Conservation (phyloP, 2,888 invertebrate species). For the Platynereis dumerilii region DNA sequence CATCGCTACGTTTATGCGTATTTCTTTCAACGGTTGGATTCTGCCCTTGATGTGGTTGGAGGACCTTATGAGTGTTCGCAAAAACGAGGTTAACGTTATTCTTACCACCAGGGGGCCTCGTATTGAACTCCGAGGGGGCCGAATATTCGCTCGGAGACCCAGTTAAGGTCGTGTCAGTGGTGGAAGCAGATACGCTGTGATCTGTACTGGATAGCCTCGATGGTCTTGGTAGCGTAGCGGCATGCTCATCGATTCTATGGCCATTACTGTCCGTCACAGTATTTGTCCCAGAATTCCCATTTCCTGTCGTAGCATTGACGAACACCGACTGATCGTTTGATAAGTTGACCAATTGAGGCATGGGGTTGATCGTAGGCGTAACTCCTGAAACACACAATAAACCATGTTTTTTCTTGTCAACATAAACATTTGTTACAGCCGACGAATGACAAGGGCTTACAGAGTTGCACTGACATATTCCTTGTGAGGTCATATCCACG, state of each 20-base stretch:
- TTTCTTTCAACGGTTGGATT: constrained; percentile 84
- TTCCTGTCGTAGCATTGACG: not conserved
- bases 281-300: not conserved
- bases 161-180: constrained; percentile 70
- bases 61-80: constrained; percentile 46
- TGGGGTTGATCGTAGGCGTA: constrained; percentile 17
- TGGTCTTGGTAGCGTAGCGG: not conserved
- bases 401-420: no score
- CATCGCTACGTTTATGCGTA: constrained; percentile 68
- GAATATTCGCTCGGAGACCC: constrained; percentile 68
- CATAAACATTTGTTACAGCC: no score
- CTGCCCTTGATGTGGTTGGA: constrained; percentile 84
- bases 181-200: constrained; percentile 65
- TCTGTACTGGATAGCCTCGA: constrained; percentile 33
- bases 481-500: no score
- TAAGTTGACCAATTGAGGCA: constrained; percentile 7
- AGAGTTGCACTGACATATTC: no score
- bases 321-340: constrained; percentile 3
- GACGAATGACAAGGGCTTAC: no score
- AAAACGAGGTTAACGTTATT: constrained; percentile 50
- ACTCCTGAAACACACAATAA: constrained; percentile 17
- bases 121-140: constrained; percentile 34
- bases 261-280: not conserved
- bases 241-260: not conserved
- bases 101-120: constrained; percentile 19